Base-by-base conservation (phyloP, 2,888 invertebrate genomes). In the Dicyrtomina minuta region DNA sequence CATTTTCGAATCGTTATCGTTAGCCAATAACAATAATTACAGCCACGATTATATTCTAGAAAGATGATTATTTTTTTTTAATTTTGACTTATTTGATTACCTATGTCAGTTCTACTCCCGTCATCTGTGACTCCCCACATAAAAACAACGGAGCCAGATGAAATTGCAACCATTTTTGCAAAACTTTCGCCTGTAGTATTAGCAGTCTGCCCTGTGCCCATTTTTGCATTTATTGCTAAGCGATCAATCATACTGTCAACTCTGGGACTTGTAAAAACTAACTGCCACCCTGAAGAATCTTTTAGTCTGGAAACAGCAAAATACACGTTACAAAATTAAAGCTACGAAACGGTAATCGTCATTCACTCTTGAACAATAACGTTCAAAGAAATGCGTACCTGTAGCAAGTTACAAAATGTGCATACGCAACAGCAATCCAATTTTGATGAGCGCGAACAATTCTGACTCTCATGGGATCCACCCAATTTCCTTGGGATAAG, bases 391-490 rank as follows among this genome's bases (percentile, higher is more conserved):
- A 8, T 15, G 15, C 13, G 17, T 5, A 92, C 91, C 91, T 88
- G 82, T 95, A 98, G 80, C 96, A 95, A 70, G 93, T 92, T 24
- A 97, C 92, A 83, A 94, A 96, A 83, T 97, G 94, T 69, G 94
- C 91, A 82, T 96, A 97, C 0, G 96, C 96, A 24, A 96, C 95
- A 24, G 93, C 94, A 74, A 99, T 92, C 93, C 96, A 97, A 82
- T 96, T 97, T 82, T 97, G 96, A 83, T 98, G 96, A 3, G 96
- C 96, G 81, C 93, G 92, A 77, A 96, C 92, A 62, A 94, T 92
- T 84, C 93, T 91, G 46, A 96, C 95, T 79, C 93, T 86, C 80
- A 93, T 82, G 53, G 91, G 93, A 81, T 94, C 93, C 6, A 90
- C 87, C 91, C 92, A 93, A 64, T 60, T 73, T 12, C 68, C 72